Base-by-base conservation (phyloP, 2,888 invertebrate species). In the Athetis lepigone region DNA sequence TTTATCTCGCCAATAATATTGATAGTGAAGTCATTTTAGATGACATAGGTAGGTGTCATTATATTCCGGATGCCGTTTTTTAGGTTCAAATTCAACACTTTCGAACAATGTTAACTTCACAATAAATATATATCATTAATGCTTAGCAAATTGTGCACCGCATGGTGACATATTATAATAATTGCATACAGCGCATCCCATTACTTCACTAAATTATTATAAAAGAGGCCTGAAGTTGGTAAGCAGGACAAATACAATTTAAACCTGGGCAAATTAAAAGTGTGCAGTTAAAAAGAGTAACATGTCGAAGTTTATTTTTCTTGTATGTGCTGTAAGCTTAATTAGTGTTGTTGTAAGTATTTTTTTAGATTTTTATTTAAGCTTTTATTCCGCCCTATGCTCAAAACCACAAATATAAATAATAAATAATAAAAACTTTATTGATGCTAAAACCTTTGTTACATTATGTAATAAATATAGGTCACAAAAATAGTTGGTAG, bases 81-180 rank as follows among this genome's bases (percentile, higher is more conserved):
- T 37, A 37, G 37, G 7, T n/a, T 16, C 37, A 16, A 37, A 37
- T 37, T 37, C 37, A n/a, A 16, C 6, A 6, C 16, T 7, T 16
- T 37, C 16, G 7, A 37, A 33, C 33, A 33, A 33, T 33, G 33
- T 33, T 13, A 33, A 33, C 33, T 33, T 33, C 4, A 13, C 13
- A 13, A 33, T 33, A 29, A 29, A 29, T 29, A 29, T 29, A 29
- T 29, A 5, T 7, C 9, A 27, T 27, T 7, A 27, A 27, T 27
- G 9, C 27, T 29, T 0, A 33, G 11, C 4, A 61, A 42, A 61
- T 61, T 58, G 58, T 42, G 23, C 62, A 23, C 25, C 7, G 18
- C 18, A 11, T n/a, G 42, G 29, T 8, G n/a, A 40, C 39, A 29
- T 7, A 60, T 61, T 61, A 33, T 16, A n/a, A 59, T 60, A 42